phyloP scores from a whole-genome alignment of 2,797 vertebrate genomes.

The Sternotherus odoratus region DNA sequence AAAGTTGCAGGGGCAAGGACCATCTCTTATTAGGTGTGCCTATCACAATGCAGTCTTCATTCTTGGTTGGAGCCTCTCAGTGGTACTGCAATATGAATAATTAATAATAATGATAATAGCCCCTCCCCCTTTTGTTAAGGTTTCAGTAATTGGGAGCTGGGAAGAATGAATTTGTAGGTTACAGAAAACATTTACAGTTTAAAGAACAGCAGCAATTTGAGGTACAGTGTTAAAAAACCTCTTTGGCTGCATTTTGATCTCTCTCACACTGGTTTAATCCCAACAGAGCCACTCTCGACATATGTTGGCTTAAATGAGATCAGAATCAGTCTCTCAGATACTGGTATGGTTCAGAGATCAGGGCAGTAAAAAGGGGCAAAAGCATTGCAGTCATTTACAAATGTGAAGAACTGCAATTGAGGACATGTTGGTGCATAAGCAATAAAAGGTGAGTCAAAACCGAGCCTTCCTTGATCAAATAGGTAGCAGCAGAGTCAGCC shows the following conservation, averaged over 20 bases:
- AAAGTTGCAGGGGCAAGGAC: neutral
- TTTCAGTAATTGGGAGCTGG: neutral
- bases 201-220: neutral
- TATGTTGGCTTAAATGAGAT: neutral
- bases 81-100: neutral
- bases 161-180: neutral
- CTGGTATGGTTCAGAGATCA: neutral
- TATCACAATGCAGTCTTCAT: neutral
- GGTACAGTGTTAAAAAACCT: neutral
- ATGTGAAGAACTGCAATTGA: neutral
- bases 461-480: neutral
- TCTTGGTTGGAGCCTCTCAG: neutral
- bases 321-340: neutral
- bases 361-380: neutral
- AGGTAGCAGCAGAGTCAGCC: neutral
- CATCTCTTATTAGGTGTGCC: neutral
- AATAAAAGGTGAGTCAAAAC: neutral
- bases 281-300: neutral
- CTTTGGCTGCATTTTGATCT: neutral
- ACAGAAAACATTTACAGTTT: neutral
- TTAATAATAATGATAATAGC: neutral
- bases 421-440: rapidly evolving
- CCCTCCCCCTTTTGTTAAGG: neutral
- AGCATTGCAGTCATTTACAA: neutral
- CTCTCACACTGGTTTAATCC: neutral